Evolutionary conservation across 2,888 invertebrate species (phyloP), one percentile per base, ranked within the genome.

Genomic region (Hyalella azteca): DNA sequence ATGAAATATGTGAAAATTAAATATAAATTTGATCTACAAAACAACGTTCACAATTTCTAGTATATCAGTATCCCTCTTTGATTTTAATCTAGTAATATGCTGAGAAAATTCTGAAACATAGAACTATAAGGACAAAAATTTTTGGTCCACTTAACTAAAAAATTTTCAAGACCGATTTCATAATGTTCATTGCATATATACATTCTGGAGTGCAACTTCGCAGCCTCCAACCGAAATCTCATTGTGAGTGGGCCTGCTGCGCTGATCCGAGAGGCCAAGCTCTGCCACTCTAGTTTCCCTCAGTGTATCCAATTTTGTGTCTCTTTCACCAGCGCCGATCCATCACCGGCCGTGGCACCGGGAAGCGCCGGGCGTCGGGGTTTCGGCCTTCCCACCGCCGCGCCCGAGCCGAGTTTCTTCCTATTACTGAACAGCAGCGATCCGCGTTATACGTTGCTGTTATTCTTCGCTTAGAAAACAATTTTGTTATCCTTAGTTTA

Each of bases 261-360:
- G 22, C 54, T 29, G 26, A 54, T 11, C 54, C 11, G 26, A 7
- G 54, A 26, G 19, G 49, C 49, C 22, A n/a, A 22, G 49, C 5
- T 26, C 29, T 22, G 36, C 36, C 36, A 29, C 66, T 66, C 66
- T 29, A 32, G 66, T 66, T 66, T 66, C 66, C 66, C 66, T 66
- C 66, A n/a, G 36, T 66, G 66, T 66, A 66, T 66, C 66, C 66
- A 66, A 66, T 66, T 66, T 66, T 66, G 66, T 11, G 36, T 66
- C 66, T 66, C 66, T 66, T 66, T 66, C 66, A 66, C 66, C 66
- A 32, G 5, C 19, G 13, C 66, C n/a, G 36, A 66, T 66, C 66
- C 66, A 66, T 66, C 66, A 66, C 66, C 36, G 66, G 66, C 66
- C 36, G 66, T 66, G 66, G 66, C 66, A 66, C 29, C 36, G 66